These are phyloP conservation scores for Hemaris fuciformis DNA, from an alignment of 2,888 invertebrate species.

Conservation along the genomic window DNA sequence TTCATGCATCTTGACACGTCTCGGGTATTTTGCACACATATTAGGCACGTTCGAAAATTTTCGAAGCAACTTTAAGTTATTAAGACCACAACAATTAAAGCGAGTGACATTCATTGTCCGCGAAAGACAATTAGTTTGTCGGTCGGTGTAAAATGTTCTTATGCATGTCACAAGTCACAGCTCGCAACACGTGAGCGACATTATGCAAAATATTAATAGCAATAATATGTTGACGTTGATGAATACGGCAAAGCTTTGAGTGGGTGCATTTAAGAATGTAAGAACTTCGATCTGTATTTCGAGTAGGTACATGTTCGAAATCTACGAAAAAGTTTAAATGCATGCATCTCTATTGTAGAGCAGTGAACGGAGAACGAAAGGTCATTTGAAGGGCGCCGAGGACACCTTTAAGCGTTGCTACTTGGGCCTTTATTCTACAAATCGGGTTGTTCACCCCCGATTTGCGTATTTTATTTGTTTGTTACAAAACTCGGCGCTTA, in stretches of 20 bases:
- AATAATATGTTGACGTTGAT: slow-evolving; percentile 1
- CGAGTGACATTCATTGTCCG: neutral
- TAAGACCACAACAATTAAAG: neutral
- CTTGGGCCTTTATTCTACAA: slow-evolving; percentile 33
- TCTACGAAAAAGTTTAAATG: neutral
- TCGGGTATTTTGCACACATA: neutral
- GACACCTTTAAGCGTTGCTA: slow-evolving; percentile 37
- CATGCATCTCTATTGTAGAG: neutral
- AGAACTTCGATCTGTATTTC: neutral
- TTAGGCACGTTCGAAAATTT: neutral
- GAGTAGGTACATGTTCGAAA: neutral
- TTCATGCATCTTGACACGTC: neutral
- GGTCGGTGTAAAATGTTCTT: neutral
- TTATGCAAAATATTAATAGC: slow-evolving; percentile 3
- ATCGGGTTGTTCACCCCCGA: slow-evolving; percentile 33
- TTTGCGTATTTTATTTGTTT: slow-evolving; percentile 16
- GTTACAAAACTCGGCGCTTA: neutral
- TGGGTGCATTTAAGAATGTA: neutral
- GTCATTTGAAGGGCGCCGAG: slow-evolving; percentile 47
- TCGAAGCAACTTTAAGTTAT: neutral
- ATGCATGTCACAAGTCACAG: slow-evolving; percentile 5
- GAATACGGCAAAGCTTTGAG: neutral
- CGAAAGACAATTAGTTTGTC: neutral
- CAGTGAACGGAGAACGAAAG: slow-evolving; percentile 30
- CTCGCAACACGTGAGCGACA: neutral